Evolutionary conservation across 2,797 vertebrate genomes (phyloP).

Genomic region (Gobionotothen gibberifrons): DNA sequence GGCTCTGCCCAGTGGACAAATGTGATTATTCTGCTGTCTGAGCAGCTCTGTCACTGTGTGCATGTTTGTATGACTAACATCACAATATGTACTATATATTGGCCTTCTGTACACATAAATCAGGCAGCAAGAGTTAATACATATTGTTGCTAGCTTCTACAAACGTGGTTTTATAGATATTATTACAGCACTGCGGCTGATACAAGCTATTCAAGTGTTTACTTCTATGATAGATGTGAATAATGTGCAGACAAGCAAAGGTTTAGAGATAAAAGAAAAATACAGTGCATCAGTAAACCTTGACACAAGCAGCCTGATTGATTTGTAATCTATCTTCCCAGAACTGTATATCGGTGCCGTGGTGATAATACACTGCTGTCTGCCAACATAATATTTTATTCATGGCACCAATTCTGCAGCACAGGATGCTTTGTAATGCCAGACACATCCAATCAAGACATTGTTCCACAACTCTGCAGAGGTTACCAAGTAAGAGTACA

Average conservation of each 20-base stretch:
- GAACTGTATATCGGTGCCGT: slow-evolving; percentile 27
- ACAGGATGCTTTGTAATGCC: slow-evolving; percentile 63
- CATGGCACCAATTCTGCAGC: slow-evolving; percentile 57
- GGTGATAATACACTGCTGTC: slow-evolving; percentile 38
- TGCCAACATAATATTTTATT: slow-evolving; percentile 48
- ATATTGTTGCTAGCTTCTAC: slow-evolving; percentile 14
- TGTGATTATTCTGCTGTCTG: slow-evolving; percentile 46
- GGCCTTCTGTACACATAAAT: slow-evolving; percentile 21
- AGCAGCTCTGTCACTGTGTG: slow-evolving; percentile 21
- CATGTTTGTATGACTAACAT: slow-evolving; percentile 30
- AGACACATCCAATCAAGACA: slow-evolving; percentile 74
- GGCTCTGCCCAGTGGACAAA: slow-evolving; percentile 49
- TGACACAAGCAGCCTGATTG: slow-evolving; percentile 18
- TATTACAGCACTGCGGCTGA: slow-evolving; percentile 28
- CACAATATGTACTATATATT: slow-evolving; percentile 14
- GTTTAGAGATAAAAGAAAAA: slow-evolving; percentile 1
- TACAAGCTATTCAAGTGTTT: slow-evolving; percentile 25
- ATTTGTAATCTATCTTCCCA: slow-evolving; percentile 34
- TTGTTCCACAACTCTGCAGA: slow-evolving; percentile 67
- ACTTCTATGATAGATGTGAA: slow-evolving; percentile 8
- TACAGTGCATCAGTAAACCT: slow-evolving; percentile 9
- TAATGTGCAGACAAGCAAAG: slow-evolving; percentile 6
- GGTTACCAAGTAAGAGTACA: slow-evolving; percentile 49
- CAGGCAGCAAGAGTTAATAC: slow-evolving; percentile 27
- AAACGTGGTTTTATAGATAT: slow-evolving; percentile 14